Base-by-base conservation (phyloP, 2,113 vertebrate genomes). In the Ageneiosus marmoratus region DNA sequence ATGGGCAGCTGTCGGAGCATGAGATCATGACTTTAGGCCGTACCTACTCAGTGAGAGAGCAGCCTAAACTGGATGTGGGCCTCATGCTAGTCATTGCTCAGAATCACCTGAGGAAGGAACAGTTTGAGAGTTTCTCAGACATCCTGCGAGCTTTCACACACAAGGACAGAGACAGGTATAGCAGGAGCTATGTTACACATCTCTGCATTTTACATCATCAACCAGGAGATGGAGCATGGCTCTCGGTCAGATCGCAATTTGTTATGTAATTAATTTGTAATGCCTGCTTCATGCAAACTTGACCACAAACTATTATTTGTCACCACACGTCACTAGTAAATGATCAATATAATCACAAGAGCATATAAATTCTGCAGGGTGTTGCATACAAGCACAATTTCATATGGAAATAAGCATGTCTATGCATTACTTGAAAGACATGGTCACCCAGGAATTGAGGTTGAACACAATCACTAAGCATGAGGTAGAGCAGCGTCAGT, bases 21-120 rank as follows among this genome's bases (percentile, higher is more conserved):
- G 97, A 98, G 90, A 87, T 96, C 81, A 88, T 96, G 89, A 96
- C 94, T 16, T 89, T 98, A 37, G 94, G 91, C 11, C 95, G 95
- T 75, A 82, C 87, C 79, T 97, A 96, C 53, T 79, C 91, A 0
- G 83, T 89, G 24, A 90, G 75, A 50, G 72, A 94, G 79, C 86
- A 90, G 41, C 69, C 79, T 0, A 88, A 91, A 73, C 56, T 53
- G 67, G 92, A 96, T 12, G 13, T 91, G 63, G 83, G 81, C n/a
- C 41, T 89, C 74, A 89, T 96, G 86, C 85, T 97, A 84, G 91
- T 95, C 20, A 77, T 90, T 46, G 94, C 93, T 78, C 97, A 96
- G 87, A 91, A 96, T 81, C 88, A 93, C 62, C 90, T 99, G 41
- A 96, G 90, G 90, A 98, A 94, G 92, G 95, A 94, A 1, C 16